These are phyloP conservation scores for Ennomos erosarius DNA, from an alignment of 2,888 invertebrate genomes.

Conservation along the genomic window DNA sequence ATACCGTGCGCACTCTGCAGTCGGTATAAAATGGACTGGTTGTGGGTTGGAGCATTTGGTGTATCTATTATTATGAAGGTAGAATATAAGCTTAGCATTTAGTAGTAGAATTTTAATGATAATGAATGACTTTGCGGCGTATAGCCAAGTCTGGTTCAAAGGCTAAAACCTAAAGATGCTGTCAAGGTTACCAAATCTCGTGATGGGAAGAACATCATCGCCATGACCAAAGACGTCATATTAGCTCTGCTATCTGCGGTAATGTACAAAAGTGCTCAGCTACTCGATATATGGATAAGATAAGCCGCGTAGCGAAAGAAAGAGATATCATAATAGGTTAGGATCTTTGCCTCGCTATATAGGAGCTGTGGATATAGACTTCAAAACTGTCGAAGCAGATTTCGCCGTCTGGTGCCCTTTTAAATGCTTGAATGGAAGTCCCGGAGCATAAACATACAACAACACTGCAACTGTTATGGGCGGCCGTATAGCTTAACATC, in stretches of 20 bases:
- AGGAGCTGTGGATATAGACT: slow-evolving; percentile 64
- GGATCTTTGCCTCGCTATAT: slow-evolving; percentile 70
- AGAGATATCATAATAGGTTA: slow-evolving; percentile 67
- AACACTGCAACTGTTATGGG: too few relatives aligned
- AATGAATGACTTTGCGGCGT: slow-evolving; percentile 71
- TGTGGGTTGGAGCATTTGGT: too few relatives aligned
- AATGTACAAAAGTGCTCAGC: slow-evolving; percentile 68
- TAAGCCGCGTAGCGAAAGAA: slow-evolving; percentile 63
- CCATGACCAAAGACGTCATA: slow-evolving; percentile 71
- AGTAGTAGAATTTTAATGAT: too few relatives aligned
- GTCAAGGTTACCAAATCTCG: slow-evolving; percentile 66
- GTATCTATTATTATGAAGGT: too few relatives aligned
- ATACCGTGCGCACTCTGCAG: too few relatives aligned
- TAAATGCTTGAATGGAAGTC: slow-evolving; percentile 75
- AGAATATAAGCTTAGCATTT: too few relatives aligned
- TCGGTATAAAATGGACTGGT: too few relatives aligned
- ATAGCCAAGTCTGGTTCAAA: slow-evolving; percentile 68
- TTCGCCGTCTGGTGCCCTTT: slow-evolving; percentile 78
- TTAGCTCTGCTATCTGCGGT: slow-evolving; percentile 64
- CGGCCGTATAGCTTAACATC: too few relatives aligned
- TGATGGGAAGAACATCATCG: slow-evolving; percentile 55
- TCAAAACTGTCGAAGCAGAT: slow-evolving; percentile 65
- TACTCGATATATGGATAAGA: slow-evolving; percentile 67
- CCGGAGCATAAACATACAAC: too few relatives aligned
- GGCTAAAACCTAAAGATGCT: slow-evolving; percentile 66